Evolutionary conservation across 2,888 invertebrate genomes (phyloP), one percentile per base, ranked within the genome.

Genomic region (Tridacna crocea): DNA sequence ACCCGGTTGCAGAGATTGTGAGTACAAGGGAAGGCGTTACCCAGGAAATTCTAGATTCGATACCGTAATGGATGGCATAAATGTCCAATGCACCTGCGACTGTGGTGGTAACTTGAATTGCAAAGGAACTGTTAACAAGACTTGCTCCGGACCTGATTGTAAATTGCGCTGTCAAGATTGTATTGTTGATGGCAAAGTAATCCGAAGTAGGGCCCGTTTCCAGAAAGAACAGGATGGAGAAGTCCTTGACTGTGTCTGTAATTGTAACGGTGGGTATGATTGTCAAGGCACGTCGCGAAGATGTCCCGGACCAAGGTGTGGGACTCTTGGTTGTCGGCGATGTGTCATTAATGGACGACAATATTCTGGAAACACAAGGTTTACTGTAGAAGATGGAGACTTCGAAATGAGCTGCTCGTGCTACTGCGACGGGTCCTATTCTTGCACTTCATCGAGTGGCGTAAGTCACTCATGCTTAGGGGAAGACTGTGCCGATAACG

Each of bases 341-440:
- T 92, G 92, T 83, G 75, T 82, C 60, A 88, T 90, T 0, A 82
- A 88, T 66, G 88, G 87, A 0, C 72, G 82, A 51, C 84, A 79
- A 11, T 91, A 89, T 74, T 63, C 88, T 15, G 91, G 90, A 4
- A 90, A 91, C 61, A 85, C 90, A 0, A 77, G 85, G 6, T 92
- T 92, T 75, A 80, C 81, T 12, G 75, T 91, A 19, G 79, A 75
- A 3, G 81, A 90, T 60, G 87, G 85, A 0, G 91, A 89, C 72
- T 80, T 87, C 17, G 80, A 87, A 60, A 91, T 89, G 46, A 60
- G 76, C 13, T 92, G 92, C 77, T 78, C 84, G 12, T 92, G 92
- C 74, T 89, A 87, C 66, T 92, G 92, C 82, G 90, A 92, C 61
- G 92, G 92, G 0, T 88, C 90, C 19, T 90, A 91, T 88, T 86